Percentiles rank a stretch among this genome's conserved stretches.
These are phyloP conservation scores for Alectoris magna DNA, from an alignment of 2,797 vertebrate species.

Conservation along the genomic window DNA sequence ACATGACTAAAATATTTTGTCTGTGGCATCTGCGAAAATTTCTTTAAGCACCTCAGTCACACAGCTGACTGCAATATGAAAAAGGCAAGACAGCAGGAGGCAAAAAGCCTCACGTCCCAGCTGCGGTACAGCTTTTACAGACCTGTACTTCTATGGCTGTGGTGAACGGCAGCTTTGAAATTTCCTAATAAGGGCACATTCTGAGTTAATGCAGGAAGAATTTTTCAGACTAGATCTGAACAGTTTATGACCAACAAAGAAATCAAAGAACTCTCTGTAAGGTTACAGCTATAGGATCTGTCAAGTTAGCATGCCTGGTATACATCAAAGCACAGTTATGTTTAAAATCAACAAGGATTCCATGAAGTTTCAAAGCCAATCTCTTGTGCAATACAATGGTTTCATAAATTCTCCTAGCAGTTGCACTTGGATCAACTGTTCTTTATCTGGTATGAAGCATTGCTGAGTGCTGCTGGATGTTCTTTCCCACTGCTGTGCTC, in stretches of 20 bases:
- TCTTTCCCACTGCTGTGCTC: background rate
- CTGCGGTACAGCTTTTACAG: background rate
- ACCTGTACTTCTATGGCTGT: background rate
- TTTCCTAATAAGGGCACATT: background rate
- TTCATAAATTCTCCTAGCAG: background rate
- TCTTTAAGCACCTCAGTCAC: background rate
- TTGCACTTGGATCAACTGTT: background rate
- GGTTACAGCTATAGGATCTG: background rate
- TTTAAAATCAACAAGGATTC: background rate
- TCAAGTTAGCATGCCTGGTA: background rate
- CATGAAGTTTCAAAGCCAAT: background rate
- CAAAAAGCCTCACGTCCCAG: background rate
- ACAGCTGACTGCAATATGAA: background rate
- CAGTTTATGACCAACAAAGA: background rate
- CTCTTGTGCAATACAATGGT: background rate
- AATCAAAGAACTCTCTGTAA: background rate
- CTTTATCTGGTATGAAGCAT: background rate
- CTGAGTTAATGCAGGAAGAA: background rate
- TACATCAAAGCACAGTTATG: background rate
- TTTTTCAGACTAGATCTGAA: background rate
- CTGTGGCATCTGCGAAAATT: background rate
- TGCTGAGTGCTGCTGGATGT: background rate
- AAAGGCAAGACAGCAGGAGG: background rate
- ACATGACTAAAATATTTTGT: background rate
- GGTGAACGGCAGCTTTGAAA: background rate